A percentile compares a stretch with the other conserved stretches of the same genome.
phyloP scores from a whole-genome alignment of 2,888 invertebrate species.

The Melanophora roralis region DNA sequence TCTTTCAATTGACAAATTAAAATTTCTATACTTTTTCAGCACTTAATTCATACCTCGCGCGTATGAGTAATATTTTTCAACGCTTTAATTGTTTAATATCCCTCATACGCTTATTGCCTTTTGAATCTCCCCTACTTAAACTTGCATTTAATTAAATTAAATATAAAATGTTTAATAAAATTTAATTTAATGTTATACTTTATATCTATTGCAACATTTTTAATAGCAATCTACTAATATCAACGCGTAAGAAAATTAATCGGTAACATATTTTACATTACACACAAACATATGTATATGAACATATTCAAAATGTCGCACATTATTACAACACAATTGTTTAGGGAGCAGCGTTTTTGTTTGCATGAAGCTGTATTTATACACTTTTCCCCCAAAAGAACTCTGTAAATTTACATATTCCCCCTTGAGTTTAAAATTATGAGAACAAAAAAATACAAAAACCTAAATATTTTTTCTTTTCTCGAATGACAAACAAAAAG shows the following conservation, averaged over 20 bases:
- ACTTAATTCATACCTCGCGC: not conserved
- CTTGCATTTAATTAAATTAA: conserved; percentile 28
- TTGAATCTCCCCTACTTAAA: not conserved
- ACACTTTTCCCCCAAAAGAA: conserved; percentile 19
- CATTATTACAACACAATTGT: conserved; percentile 36
- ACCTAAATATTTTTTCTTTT: conserved; percentile 29
- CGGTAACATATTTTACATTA: conserved; percentile 43
- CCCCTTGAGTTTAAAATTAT: conserved; percentile 40
- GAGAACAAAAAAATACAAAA: conserved; percentile 8
- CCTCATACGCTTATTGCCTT: conserved; percentile 12
- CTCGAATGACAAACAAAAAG: conserved; percentile 28
- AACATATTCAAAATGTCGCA: conserved; percentile 7
- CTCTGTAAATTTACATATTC: conserved; percentile 48
- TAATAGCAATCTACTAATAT: conserved; percentile 2
- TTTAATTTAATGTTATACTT: conserved; percentile 39
- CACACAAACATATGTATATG: not conserved
- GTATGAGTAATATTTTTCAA: not conserved
- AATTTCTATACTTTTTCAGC: too few relatives aligned
- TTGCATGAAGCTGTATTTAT: not conserved
- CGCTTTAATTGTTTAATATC: not conserved
- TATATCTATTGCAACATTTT: conserved; percentile 39
- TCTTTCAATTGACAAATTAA: too few relatives aligned
- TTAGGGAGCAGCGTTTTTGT: not conserved
- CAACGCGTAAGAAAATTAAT: conserved; percentile 13
- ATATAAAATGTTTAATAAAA: conserved; percentile 39